Evolutionary conservation across 1,140 invertebrate species (phyloP), one percentile per base, ranked within the genome.

Genomic region (Orchesella cincta): DNA sequence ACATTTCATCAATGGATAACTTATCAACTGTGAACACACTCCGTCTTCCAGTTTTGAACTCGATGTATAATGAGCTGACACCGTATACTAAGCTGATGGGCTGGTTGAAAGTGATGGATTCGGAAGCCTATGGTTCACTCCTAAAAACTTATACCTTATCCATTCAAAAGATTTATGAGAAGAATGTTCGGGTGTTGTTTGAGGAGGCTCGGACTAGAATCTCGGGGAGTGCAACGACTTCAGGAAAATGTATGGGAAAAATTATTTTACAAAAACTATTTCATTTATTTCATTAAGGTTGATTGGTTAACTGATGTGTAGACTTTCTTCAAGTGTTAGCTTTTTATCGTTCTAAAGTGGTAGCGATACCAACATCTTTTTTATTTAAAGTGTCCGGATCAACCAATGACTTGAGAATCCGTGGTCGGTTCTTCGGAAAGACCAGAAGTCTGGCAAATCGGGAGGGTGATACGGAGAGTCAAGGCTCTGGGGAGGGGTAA

Each of bases 1-100:
- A 80, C 51, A 74, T 76, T 70, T 81, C 75, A 26, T 81, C 79
- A 16, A 62, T 81, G 57, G 75, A 76, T 51, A 74, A 34, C 8
- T 54, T 77, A 18, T 79, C n/a, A 14, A 76, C 81, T 3, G 64
- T 82, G 16, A 87, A 88, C 81, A 90, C 91, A n/a, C 86, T 95
- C 67, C 89, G 89, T 28, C 86, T 96, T 76, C 92, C 92, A 1
- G 90, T 90, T 76, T 93, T 95, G 84, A 88, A 89, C 79, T 87
- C 88, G 54, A 91, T 95, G 82, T 95, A 98, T 86, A 88, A 89
- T 64, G 93, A 96, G 84, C 88, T 98, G 36, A 88, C 89, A 80
- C 90, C 92, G 20, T 97, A 97, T 85, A 91, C 91, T 16, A 93
- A 95, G 80, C 88, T 98, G 73, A 96, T 97, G 92, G 92, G 93